Base-by-base conservation (phyloP, 2,888 invertebrate genomes). In the Drosophila silvestris region DNA sequence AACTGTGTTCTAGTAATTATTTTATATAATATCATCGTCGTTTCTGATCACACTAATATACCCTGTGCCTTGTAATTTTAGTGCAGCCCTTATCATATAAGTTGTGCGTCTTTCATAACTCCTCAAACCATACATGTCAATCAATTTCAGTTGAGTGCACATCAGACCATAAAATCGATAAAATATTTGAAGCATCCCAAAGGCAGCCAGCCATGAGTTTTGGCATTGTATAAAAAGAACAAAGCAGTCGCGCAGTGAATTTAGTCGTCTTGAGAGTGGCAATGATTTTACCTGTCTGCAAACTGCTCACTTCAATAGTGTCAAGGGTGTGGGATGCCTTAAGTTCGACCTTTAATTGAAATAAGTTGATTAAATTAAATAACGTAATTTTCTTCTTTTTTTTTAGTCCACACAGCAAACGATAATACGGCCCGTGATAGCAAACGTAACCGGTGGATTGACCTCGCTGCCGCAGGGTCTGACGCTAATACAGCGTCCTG, bases 401-500 rank as follows among this genome's bases (percentile, higher is more conserved):
- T 37, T 19, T 6, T 37, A 93, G 92, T 89, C 92, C 59, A 84
- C 92, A 62, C 93, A 93, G 74, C 93, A 93, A 77, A 93, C 93
- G 19, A 93, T 93, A 57, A 93, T 93, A 67, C 89, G 93, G 19
- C 93, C 93, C 9, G 92, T 93, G 37, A 89, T 93, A 85, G 83
- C 93, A 22, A 92, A 92, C 71, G 86, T 91, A 19, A 91, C 92
- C 73, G 89, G 89, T 57, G 90, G 92, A 14, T 81, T 92, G 65
- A 91, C 93, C 64, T 90, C 92, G 61, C 80, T 93, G 70, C 93
- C 93, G 70, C 93, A 93, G 80, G 93, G 93, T 41, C 83, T 94
- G 54, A 93, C 93, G 52, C 83, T 94, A 30, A 93, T 94, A 62
- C 94, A 94, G 79, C 90, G 93, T 64, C 93, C 93, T 51, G 93